These are phyloP conservation scores for Ochotona princeps DNA, from an alignment of 2,113 vertebrate species.

Conservation along the genomic window DNA sequence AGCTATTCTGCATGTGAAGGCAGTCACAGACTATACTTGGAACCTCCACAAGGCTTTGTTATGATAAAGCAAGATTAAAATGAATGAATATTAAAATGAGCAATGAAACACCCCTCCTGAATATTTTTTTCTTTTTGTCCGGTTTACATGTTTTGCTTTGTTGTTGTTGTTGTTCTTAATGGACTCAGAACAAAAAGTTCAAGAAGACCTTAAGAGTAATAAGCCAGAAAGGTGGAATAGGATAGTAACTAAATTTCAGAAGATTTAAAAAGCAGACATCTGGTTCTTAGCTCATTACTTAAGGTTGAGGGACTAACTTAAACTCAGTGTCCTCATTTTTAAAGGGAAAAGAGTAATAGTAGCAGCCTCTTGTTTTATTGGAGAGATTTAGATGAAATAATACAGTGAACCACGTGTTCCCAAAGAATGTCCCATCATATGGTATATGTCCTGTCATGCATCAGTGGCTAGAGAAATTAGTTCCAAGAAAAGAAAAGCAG, in stretches of 20 bases:
- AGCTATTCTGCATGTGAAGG: background rate
- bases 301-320: background rate
- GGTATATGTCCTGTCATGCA: background rate
- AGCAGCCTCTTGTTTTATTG: background rate
- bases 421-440: background rate
- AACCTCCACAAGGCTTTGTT: background rate
- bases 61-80: conserved; percentile 51
- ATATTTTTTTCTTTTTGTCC: background rate
- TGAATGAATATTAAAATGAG: conserved; percentile 30
- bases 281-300: background rate
- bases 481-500: too few species aligned
- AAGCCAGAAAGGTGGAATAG: background rate
- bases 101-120: background rate
- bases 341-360: background rate
- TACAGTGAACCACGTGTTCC: background rate
- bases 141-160: background rate
- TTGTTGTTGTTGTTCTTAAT: background rate
- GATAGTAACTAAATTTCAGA: background rate
- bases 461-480: background rate
- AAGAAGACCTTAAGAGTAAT: background rate
- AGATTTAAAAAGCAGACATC: background rate
- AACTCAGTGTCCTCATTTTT: background rate
- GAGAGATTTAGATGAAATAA: conserved; percentile 49
- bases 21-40: background rate
- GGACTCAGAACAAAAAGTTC: background rate